Base-by-base conservation (phyloP, 2,797 vertebrate genomes). In the Scleropages formosus region DNA sequence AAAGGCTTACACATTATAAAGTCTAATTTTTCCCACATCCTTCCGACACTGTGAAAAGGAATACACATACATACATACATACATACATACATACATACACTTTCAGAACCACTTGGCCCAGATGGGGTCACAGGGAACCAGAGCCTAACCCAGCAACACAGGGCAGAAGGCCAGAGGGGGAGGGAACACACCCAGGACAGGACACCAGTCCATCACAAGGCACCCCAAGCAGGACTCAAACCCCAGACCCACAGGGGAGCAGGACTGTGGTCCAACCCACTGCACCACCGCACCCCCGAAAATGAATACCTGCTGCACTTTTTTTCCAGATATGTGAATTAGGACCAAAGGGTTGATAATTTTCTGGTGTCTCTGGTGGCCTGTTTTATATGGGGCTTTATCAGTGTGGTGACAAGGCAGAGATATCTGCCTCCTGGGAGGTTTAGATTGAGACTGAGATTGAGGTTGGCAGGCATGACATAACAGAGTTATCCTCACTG, bases 1-100 rank as follows among this genome's bases (percentile, higher is more conserved):
- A 72, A 72, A 51, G n/a, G 63, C 77, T 72, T 73, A 58, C 11
- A 56, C 13, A 20, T 59, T 47, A 56, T 24, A 8, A 18, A 22
- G 4, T 4, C 44, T 4, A 24, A 46, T 22, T 61, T 13, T 11
- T 16, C 61, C 10, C 18, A 15, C 47, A 20, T 27, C 61, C 24
- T 46, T 11, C 72, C 51, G 4, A 24, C 24, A 27, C 69, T 11
- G 8, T 51, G 47, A 13, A 70, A 70, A 70, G 51, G 22, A 70
- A 53, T n/a, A n/a, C 24, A 24, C 1, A 24, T 9, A 53, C 16
- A 15, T 10, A 65, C 12, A 31, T 24, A 64, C 9, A 64, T 22
- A 64, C 24, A 64, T 60, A 27, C 26, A 26, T n/a, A 20, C 58
- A 16, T 22, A 61, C 20, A 61, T n/a, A n/a, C n/a, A n/a, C n/a